Evolutionary conservation across 2,888 invertebrate species (phyloP).

Genomic region (Drosophila maculinotata): DNA sequence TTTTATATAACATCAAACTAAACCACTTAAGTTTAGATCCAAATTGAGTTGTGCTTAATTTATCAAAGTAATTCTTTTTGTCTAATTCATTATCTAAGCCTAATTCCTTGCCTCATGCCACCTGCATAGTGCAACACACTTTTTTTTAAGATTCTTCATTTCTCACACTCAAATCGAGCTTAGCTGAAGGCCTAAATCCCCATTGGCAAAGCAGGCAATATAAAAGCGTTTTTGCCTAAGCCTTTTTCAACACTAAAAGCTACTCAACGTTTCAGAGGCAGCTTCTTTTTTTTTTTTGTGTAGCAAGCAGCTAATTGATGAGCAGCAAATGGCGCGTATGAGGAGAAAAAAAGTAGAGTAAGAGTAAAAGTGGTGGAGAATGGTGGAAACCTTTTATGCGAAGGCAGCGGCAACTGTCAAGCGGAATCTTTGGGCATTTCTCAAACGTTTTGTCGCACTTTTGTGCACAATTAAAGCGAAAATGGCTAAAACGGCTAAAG

Average conservation of each 20-base stretch:
- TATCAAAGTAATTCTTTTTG: constrained; percentile 10
- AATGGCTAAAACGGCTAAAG: constrained; percentile 24
- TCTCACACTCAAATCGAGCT: constrained; percentile 20
- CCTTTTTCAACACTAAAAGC: constrained; percentile 72
- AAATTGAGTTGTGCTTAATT: too few species aligned
- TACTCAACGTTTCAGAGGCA: constrained; percentile 55
- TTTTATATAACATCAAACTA: too few species aligned
- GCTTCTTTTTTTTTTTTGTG: constrained; percentile 18
- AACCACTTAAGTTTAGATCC: too few species aligned
- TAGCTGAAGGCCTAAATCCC: constrained; percentile 29
- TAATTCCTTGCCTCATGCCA: constrained; percentile 38
- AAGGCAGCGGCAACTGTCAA: too few species aligned
- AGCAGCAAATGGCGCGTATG: constrained; percentile 58
- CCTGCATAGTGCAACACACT: constrained; percentile 15
- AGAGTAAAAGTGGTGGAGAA: constrained; percentile 2
- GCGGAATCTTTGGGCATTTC: constrained; percentile 39
- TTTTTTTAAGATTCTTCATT: not conserved
- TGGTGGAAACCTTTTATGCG: constrained; percentile 12
- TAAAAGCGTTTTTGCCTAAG: constrained; percentile 53
- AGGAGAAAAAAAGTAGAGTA: not conserved
- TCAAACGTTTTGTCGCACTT: constrained; percentile 32
- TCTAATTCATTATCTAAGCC: constrained; percentile 10
- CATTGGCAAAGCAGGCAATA: constrained; percentile 59
- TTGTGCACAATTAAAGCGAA: constrained; percentile 63
- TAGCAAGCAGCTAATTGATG: constrained; percentile 70